Evolutionary conservation across 2,797 vertebrate genomes (phyloP).

Genomic region (Darevskia mixta): DNA sequence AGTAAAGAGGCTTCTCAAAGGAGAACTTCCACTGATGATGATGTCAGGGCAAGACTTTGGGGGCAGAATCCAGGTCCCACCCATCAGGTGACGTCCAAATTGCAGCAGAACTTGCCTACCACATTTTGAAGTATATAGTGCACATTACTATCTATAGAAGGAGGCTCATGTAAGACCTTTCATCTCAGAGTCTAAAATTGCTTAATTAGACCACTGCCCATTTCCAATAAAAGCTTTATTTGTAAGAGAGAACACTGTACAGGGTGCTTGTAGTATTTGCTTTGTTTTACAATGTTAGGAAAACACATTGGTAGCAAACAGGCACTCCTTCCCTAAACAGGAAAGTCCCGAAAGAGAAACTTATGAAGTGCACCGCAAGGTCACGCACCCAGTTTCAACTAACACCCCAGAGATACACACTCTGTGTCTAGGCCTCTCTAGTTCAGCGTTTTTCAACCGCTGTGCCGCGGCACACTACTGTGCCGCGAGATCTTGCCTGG

Average conservation of each 20-base stretch:
- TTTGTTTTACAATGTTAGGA: background rate
- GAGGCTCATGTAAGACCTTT: background rate
- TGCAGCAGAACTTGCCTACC: background rate
- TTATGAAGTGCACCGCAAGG: no score
- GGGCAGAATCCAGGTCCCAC: background rate
- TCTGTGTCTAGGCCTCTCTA: background rate
- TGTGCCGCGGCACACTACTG: no score
- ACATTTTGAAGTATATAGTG: background rate
- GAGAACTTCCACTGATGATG: background rate
- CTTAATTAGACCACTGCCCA: background rate
- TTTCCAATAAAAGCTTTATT: background rate
- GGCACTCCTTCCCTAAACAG: background rate
- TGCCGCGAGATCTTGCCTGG: no score
- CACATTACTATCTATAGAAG: background rate
- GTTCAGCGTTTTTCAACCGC: no score
- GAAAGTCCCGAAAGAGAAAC: background rate
- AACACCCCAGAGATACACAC: background rate
- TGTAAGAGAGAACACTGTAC: no score
- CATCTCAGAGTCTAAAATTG: background rate
- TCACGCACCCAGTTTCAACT: background rate
- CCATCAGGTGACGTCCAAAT: background rate
- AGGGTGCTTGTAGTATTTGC: background rate
- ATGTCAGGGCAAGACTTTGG: background rate
- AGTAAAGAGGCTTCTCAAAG: constrained; percentile 27
- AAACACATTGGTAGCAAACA: background rate